Evolutionary conservation across 2,888 invertebrate genomes (phyloP), one percentile per base, ranked within the genome.

Genomic region (Hesperia comma): DNA sequence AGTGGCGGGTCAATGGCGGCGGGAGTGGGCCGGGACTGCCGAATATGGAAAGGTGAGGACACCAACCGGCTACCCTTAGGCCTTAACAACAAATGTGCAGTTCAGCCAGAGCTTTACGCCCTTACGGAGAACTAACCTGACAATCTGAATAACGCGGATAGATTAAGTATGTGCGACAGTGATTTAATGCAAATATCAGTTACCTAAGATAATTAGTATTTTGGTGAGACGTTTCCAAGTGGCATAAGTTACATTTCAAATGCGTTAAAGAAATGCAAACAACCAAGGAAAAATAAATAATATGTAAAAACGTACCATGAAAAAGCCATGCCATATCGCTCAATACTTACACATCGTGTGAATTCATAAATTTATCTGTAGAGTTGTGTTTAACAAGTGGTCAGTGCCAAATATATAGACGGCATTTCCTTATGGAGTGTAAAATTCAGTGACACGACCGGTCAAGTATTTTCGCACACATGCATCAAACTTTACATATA

Each of bases 1-100:
- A 85, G 86, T 92, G 74, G 92, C 90, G 75, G 91, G 88, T 80
- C 92, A 91, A 83, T 92, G 92, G 92, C 88, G 88, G 74, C 83
- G 89, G 79, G 85, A 92, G 85, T 92, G 92, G 92, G 86, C 92
- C 72, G 92, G 92, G 71, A 85, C 89, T 58, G 92, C 92, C 75
- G 92, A 92, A 83, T 92, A 88, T 82, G 92, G 92, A 76, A 91
- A 92, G 85, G 92, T 92, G 76, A 87, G 84, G 73, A 72, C 76
- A 71, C 69, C 70, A 61, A 72, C 68, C 68, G 41, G 68, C 73
- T 74, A 72, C 70, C 70, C 71, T 74, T 26, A 26, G 26, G 26
- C 26, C 26, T 26, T 68, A 62, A 40, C 55, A 62, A 54, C 21
- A 26, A 49, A 15, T 41, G 63, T 56, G 19, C 32, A 61, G 32